phyloP scores from a whole-genome alignment of 2,888 invertebrate species.

The Blastobasis lacticolella region DNA sequence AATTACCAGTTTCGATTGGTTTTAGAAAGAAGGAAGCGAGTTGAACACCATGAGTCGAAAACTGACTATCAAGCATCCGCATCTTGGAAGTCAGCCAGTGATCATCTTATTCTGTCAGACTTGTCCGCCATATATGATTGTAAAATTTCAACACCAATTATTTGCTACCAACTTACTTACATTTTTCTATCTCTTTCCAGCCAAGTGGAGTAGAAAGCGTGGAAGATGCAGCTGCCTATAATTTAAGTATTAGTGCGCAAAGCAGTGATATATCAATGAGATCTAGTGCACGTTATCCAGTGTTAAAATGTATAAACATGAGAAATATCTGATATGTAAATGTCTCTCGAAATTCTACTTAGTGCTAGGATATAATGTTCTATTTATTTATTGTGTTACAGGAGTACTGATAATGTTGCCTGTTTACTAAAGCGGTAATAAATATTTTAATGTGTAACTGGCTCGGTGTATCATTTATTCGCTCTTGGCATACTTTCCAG shows the following conservation, averaged over 20 bases:
- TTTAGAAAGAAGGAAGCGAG: too few species aligned
- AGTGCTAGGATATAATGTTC: slow-evolving; percentile 38
- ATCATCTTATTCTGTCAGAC: too few species aligned
- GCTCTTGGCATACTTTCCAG: too few species aligned
- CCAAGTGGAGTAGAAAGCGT: slow-evolving; percentile 45
- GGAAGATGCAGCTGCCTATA: slow-evolving; percentile 20
- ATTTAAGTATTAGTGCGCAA: slow-evolving; percentile 55
- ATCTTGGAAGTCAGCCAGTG: too few species aligned
- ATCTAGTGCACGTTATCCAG: slow-evolving; percentile 25
- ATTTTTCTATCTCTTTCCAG: slow-evolving; percentile 36
- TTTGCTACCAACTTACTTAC: too few species aligned
- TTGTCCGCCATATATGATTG: too few species aligned
- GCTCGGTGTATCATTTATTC: too few species aligned
- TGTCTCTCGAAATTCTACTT: slow-evolving; percentile 51
- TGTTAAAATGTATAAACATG: slow-evolving; percentile 15
- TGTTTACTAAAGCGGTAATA: slow-evolving; percentile 43
- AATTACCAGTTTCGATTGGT: too few species aligned
- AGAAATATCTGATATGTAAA: slow-evolving; percentile 22
- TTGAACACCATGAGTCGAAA: too few species aligned
- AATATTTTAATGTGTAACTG: slow-evolving; percentile 27
- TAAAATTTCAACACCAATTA: too few species aligned
- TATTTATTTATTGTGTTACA: slow-evolving; percentile 57
- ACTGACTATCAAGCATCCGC: too few species aligned
- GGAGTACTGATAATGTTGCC: slow-evolving; percentile 35
- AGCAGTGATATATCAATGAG: slow-evolving; percentile 28